A percentile compares a stretch with the other conserved stretches of the same genome.
phyloP scores from a whole-genome alignment of 2,113 vertebrate genomes.

The Delphinapterus leucas region DNA sequence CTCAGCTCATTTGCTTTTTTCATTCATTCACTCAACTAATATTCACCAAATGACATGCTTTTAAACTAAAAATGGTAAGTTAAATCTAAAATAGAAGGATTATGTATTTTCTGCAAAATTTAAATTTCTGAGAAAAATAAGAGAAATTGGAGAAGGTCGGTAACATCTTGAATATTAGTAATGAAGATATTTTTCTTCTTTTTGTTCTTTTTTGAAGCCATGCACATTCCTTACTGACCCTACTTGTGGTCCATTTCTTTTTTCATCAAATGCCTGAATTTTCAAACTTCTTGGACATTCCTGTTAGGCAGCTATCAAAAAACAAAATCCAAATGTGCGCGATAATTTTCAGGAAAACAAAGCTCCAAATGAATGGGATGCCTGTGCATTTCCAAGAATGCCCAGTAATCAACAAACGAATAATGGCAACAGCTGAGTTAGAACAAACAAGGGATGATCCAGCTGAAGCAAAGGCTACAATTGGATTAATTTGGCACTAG shows the following conservation, averaged over 20 bases:
- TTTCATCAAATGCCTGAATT: constrained; percentile 19
- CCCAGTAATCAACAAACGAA: neutral
- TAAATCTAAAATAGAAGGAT: neutral
- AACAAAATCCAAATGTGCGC: constrained; percentile 29
- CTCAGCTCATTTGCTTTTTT: neutral
- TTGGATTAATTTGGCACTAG: neutral
- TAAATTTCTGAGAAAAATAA: constrained; percentile 18
- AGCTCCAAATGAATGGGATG: constrained; percentile 4
- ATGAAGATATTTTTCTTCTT: neutral
- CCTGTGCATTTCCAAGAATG: neutral
- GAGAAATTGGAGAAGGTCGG: neutral
- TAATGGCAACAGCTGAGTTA: constrained; percentile 30
- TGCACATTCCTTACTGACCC: neutral
- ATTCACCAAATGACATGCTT: neutral
- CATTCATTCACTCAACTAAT: neutral
- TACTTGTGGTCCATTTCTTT: neutral
- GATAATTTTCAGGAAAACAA: constrained; percentile 55
- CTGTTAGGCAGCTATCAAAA: constrained; percentile 27
- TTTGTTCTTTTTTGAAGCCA: neutral
- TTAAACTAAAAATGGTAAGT: neutral
- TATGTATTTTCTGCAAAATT: neutral
- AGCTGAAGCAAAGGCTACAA: constrained; percentile 50
- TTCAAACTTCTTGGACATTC: constrained; percentile 59
- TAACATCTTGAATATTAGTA: neutral
- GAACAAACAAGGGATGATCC: neutral